Base-by-base conservation (phyloP, 1,140 invertebrate species). In the Papilio glaucus region DNA sequence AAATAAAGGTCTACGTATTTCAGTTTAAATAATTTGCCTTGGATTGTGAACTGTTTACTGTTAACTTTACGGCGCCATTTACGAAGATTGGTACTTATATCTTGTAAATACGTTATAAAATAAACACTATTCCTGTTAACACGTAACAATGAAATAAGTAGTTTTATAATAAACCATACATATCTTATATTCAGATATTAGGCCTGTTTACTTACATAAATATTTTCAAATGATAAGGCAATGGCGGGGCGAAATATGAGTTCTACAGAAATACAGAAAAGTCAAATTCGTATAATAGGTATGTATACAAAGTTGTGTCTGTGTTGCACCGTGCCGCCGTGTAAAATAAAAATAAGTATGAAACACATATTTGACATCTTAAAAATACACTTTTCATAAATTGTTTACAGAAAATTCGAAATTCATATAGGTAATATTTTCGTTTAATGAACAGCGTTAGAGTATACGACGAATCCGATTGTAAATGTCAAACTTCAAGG, bases 401-500 rank as follows among this genome's bases (percentile, higher is more conserved):
- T n/a, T n/a, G n/a, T n/a, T 21, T 21, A 49, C 45, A 21, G 10
- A 21, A 21, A 49, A 18, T 49, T 49, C 45, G 0, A 7, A 49
- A 49, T 9, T 53, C 18, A 26, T 53, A 12, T 8, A 2, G 8
- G 1, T 1, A 3, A 33, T 33, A 3, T 33, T 33, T 33, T 33
- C 29, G 10, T 3, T 49, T 7, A 15, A 49, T 21, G 15, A 53
- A 26, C 18, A 53, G 21, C 18, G 45, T 21, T 45, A 45, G n/a
- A 45, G 41, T 49, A 21, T 49, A 15, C 45, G 18, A 21, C 38
- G n/a, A n/a, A 53, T 26, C 24, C 24, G 10, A 60, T 29, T 37
- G 29, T 53, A 39, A 63, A 63, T 37, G 61, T 63, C 37, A 63
- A 63, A 63, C 61, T 63, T 63, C 61, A 63, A 63, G 61, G 33